A percentile compares a stretch with the other conserved stretches of the same genome.
phyloP scores from a whole-genome alignment of 2,888 invertebrate species.

The Tipula vernalis region DNA sequence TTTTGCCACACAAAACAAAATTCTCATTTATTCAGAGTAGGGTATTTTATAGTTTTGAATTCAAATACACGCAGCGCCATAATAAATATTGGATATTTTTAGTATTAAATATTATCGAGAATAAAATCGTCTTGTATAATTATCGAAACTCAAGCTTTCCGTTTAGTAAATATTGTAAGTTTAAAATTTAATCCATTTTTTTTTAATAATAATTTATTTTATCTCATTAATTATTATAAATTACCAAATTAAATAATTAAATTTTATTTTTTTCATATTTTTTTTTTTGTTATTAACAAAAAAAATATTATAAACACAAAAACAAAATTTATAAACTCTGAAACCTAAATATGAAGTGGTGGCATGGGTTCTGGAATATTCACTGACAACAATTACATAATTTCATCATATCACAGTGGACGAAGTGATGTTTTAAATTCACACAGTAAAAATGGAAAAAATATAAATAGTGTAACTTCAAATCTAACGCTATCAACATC shows the following conservation, averaged over 20 bases:
- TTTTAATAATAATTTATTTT: neutral
- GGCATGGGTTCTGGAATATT: conserved; percentile 11
- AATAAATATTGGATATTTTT: neutral
- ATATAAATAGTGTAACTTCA: conserved; percentile 6
- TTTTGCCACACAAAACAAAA: too few relatives aligned
- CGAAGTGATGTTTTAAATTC: neutral
- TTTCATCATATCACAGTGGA: conserved; percentile 9
- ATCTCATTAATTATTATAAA: neutral
- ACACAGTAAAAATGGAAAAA: neutral
- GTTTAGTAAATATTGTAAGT: neutral
- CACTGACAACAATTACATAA: conserved; percentile 8
- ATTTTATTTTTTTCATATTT: neutral
- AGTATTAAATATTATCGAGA: neutral
- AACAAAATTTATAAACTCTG: neutral
- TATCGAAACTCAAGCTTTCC: neutral
- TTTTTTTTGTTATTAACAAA: neutral
- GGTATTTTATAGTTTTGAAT: neutral
- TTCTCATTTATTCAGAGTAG: neutral
- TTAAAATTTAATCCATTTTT: neutral
- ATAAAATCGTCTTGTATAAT: neutral
- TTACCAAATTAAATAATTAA: neutral
- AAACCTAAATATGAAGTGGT: conserved; percentile 6
- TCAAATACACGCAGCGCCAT: neutral
- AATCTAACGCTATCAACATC: conserved; percentile 10
- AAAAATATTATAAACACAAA: neutral